Percentiles rank a stretch among this genome's conserved stretches.
phyloP scores from a whole-genome alignment of 2,113 vertebrate genomes.

The Rissa tridactyla region DNA sequence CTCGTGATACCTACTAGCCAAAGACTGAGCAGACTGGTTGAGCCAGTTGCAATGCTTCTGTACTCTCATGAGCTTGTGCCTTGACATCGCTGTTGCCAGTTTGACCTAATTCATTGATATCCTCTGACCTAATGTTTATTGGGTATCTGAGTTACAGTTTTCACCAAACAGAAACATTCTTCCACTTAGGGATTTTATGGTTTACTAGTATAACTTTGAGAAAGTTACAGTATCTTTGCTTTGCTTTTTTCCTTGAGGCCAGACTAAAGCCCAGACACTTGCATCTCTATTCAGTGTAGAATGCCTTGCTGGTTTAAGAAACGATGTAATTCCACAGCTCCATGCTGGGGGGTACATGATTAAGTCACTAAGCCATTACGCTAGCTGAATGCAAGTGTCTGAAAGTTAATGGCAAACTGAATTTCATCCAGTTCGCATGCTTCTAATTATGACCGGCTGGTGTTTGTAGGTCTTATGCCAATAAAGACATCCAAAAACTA shows the following conservation, averaged over 20 bases:
- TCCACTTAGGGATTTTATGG: neutral
- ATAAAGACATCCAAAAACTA: slow-evolving; percentile 65
- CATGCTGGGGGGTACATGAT: slow-evolving; percentile 5
- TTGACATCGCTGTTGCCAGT: neutral
- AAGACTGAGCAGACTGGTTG: neutral
- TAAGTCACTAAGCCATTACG: slow-evolving; percentile 27
- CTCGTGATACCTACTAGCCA: neutral
- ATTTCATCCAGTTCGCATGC: slow-evolving; percentile 57
- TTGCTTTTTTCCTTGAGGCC: neutral
- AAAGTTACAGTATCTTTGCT: neutral
- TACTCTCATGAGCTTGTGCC: fast-evolving
- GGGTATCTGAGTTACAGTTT: neutral
- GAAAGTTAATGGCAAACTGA: slow-evolving; percentile 61
- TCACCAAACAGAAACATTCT: neutral
- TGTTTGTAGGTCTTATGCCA: slow-evolving; percentile 71
- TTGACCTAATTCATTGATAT: neutral
- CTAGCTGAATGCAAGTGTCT: slow-evolving; percentile 31
- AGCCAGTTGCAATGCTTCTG: neutral
- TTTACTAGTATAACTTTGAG: neutral
- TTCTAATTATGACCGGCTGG: slow-evolving; percentile 67
- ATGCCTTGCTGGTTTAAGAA: neutral
- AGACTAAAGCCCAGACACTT: neutral
- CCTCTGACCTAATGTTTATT: neutral
- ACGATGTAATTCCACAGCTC: neutral
- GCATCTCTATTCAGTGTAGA: neutral